Conservation (phyloP, 2,113 vertebrate species). For the Muntiacus reevesi region DNA sequence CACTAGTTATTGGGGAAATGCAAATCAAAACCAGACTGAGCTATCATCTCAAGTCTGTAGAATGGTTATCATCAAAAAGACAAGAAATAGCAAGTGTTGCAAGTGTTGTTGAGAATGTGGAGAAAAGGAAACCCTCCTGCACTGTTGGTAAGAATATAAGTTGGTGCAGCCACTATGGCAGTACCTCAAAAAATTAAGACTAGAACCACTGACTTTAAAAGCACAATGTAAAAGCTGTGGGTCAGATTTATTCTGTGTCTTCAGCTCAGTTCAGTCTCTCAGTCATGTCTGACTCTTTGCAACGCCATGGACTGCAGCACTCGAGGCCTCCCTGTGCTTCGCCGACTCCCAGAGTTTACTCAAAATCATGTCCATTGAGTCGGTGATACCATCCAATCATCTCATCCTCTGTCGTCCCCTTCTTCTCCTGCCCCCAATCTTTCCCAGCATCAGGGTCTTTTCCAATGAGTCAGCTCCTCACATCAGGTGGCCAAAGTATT, state of each 20-base stretch:
- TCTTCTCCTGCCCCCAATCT: not conserved
- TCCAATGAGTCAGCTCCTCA: not conserved
- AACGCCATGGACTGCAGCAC: not conserved
- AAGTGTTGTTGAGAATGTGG: not conserved
- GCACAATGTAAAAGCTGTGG: not conserved
- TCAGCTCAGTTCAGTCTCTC: not conserved
- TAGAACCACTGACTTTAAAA: not conserved
- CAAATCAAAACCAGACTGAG: not conserved
- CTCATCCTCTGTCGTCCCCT: fast-evolving
- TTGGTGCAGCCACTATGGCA: not conserved
- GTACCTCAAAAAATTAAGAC: not conserved
- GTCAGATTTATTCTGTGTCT: not conserved
- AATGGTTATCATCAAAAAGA: not conserved
- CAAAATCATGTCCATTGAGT: not conserved
- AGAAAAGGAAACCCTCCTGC: not conserved
- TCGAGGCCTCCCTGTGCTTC: not conserved
- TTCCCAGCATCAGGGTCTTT: not conserved
- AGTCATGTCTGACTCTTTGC: not conserved
- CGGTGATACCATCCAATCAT: not conserved
- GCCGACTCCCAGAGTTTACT: fast-evolving
- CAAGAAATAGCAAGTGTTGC: not conserved
- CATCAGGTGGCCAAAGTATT: not conserved
- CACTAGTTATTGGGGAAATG: not conserved
- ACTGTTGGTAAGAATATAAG: not conserved
- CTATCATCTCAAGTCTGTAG: not conserved